Conservation (phyloP, 1,140 invertebrate species). For the Liolophura sinensis region DNA sequence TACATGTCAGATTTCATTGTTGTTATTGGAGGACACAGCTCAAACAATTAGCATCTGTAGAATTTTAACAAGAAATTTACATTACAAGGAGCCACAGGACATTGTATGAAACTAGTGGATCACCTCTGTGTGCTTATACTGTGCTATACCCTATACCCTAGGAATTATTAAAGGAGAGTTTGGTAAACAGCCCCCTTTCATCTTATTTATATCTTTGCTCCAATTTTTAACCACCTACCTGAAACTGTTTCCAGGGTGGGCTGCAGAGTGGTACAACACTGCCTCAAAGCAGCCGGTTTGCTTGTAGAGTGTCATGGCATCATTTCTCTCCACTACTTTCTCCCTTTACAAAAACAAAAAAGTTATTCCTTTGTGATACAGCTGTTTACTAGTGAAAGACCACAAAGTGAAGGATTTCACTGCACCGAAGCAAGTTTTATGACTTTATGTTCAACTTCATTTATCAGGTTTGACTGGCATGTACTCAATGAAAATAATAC, state of each 20-base stretch:
- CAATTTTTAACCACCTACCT: conserved; percentile 16
- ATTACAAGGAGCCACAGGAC: no score
- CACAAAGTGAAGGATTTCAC: background rate
- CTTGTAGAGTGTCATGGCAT: conserved; percentile 31
- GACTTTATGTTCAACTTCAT: background rate
- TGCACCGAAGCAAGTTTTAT: background rate
- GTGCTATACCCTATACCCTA: no score
- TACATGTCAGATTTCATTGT: no score
- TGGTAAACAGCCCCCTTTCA: background rate
- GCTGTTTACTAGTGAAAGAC: background rate
- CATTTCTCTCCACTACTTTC: conserved; percentile 17
- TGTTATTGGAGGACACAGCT: no score
- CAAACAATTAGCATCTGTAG: no score
- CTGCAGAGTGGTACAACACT: conserved; percentile 19
- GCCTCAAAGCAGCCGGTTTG: conserved; percentile 35
- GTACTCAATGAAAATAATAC: background rate
- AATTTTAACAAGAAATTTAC: no score
- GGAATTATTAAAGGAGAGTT: no score
- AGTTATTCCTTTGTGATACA: conserved; percentile 7
- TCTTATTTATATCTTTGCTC: background rate
- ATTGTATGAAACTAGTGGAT: no score
- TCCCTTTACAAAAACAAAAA: conserved; percentile 7
- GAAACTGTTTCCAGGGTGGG: conserved; percentile 19
- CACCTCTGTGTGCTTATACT: no score
- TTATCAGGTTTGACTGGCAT: background rate